These are phyloP conservation scores for Mesocentrotus franciscanus DNA, from an alignment of 53 echinoderm and acorn worm genomes.

Conservation along the genomic window DNA sequence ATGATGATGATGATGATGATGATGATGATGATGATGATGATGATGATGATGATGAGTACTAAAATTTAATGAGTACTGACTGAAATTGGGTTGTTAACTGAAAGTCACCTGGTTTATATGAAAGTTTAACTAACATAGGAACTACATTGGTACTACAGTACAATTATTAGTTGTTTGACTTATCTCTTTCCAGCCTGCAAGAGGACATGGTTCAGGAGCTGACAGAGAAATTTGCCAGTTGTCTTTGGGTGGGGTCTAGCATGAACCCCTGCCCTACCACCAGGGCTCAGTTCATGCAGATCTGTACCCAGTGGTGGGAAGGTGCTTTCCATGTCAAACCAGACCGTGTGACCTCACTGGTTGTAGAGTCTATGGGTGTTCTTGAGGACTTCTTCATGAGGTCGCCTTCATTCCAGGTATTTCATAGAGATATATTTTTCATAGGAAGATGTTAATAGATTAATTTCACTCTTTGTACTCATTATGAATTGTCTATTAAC, in stretches of 20 bases:
- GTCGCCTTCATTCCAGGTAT: conserved; percentile 71
- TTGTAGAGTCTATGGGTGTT: conserved; percentile 13
- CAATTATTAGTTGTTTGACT: background rate
- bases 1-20: conserved; percentile 5
- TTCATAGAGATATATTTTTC: background rate
- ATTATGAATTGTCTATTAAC: background rate
- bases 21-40: background rate
- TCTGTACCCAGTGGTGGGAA: conserved; percentile 66
- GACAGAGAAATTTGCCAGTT: conserved; percentile 39
- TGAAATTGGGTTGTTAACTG: too few relatives aligned
- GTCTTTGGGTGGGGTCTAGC: conserved; percentile 78
- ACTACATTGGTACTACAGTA: background rate
- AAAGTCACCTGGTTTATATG: too few relatives aligned
- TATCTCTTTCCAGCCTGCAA: background rate
- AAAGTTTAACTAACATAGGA: too few relatives aligned
- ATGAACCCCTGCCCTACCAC: conserved; percentile 79
- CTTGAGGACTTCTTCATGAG: conserved; percentile 63
- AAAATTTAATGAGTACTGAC: too few relatives aligned
- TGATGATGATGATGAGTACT: background rate
- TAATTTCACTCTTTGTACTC: background rate
- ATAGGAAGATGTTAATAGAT: background rate
- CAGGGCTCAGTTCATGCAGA: conserved; percentile 79
- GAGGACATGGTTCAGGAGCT: conserved; percentile 61
- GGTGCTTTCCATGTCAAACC: background rate
- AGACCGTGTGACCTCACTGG: background rate